These are phyloP conservation scores for Cybosia mesomella DNA, from an alignment of 2,888 invertebrate species.

Conservation along the genomic window DNA sequence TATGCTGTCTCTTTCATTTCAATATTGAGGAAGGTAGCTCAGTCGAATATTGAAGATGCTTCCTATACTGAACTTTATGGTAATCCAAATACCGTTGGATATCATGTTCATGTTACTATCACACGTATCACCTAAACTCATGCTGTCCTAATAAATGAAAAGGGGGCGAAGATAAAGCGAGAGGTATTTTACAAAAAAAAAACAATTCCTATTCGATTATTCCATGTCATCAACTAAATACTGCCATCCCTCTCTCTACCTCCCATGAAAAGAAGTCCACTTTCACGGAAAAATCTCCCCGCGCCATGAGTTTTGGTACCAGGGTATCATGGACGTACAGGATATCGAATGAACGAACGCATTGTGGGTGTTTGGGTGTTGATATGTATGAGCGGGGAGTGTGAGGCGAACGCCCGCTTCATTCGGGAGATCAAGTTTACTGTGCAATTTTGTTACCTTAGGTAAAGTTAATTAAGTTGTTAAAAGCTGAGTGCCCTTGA, in stretches of 20 bases:
- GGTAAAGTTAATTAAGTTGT: constrained; percentile 21
- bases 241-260: constrained; percentile 21
- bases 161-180: constrained; percentile 40
- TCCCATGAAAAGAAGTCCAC: constrained; percentile 43
- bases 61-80: constrained; percentile 15
- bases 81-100: constrained; percentile 8
- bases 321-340: constrained; percentile 53
- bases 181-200: constrained; percentile 27
- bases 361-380: constrained; percentile 18
- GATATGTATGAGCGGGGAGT: constrained; percentile 9
- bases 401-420: constrained; percentile 42
- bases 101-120: neutral
- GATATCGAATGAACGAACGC: constrained; percentile 32
- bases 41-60: neutral
- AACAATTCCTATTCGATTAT: neutral
- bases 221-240: neutral
- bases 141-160: constrained; percentile 42
- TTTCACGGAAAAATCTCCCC: constrained; percentile 74
- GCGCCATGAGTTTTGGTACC: constrained; percentile 66
- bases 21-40: constrained; percentile 2
- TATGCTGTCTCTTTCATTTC: constrained; percentile 16
- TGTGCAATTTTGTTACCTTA: constrained; percentile 30
- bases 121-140: constrained; percentile 11
- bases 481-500: constrained; percentile 18
- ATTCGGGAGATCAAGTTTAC: constrained; percentile 33